Evolutionary conservation across 2,113 vertebrate species (phyloP).

Genomic region (Blennius ocellaris): DNA sequence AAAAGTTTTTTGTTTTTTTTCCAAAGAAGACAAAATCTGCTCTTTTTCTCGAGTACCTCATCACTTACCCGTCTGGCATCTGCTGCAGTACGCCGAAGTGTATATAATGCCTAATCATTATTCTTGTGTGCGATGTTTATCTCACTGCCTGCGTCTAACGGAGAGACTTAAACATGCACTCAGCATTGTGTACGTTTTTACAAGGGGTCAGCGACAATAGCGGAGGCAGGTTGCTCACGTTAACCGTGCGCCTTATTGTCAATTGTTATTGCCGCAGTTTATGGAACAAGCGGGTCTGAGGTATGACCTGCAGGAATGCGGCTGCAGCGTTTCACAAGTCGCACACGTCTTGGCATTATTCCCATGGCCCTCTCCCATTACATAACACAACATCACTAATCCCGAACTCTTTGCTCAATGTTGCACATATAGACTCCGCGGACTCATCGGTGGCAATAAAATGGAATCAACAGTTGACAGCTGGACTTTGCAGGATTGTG

Average conservation of each 20-base stretch:
- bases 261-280: slow-evolving; percentile 38
- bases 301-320: slow-evolving; percentile 55
- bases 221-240: slow-evolving; percentile 26
- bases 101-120: background rate
- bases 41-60: slow-evolving; percentile 13
- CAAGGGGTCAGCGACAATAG: slow-evolving; percentile 19
- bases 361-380: slow-evolving; percentile 43
- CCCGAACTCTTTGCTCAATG: slow-evolving; percentile 32
- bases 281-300: slow-evolving; percentile 41
- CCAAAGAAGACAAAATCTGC: slow-evolving; percentile 1
- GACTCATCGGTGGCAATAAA: slow-evolving; percentile 11
- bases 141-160: background rate
- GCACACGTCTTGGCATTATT: slow-evolving; percentile 67
- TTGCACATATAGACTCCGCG: slow-evolving; percentile 8
- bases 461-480: slow-evolving; percentile 36
- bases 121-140: background rate
- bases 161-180: slow-evolving; percentile 10
- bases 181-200: slow-evolving; percentile 25
- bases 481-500: slow-evolving; percentile 4
- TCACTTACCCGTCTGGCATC: background rate
- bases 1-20: too few species aligned
- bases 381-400: slow-evolving; percentile 55
- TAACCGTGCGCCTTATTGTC: slow-evolving; percentile 19
- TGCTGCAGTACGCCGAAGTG: background rate
- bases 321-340: slow-evolving; percentile 62